Conservation (phyloP, 92 coral and sea anemone genomes). For the Virgularia gustaviana region DNA sequence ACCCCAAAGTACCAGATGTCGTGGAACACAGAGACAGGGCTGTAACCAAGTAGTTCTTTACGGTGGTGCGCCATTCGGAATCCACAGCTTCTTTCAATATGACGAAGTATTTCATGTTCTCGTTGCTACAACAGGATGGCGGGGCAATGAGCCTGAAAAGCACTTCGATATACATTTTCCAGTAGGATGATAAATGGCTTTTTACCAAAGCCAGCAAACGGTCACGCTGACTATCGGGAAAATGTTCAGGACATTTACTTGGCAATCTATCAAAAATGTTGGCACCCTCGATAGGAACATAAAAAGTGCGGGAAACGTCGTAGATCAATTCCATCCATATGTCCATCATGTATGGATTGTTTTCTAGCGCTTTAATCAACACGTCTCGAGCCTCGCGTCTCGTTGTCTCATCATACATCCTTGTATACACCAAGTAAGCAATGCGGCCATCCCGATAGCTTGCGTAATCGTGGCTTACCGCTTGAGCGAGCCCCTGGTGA, state of each 20-base stretch:
- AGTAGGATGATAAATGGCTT: neutral
- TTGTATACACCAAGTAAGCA: conserved; percentile 8
- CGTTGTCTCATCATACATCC: conserved; percentile 5
- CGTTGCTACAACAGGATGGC: conserved; percentile 11
- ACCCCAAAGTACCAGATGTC: neutral
- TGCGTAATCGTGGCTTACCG: conserved; percentile 19
- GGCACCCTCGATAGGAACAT: neutral
- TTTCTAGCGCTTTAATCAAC: conserved; percentile 1
- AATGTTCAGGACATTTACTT: neutral
- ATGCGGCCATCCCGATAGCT: conserved; percentile 30
- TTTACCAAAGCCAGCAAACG: neutral
- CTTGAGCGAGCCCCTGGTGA: conserved; percentile 18
- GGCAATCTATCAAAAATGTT: conserved; percentile 12
- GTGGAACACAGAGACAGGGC: neutral
- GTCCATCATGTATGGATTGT: conserved; percentile 27
- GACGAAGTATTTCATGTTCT: neutral
- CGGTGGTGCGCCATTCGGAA: neutral
- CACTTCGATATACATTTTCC: conserved; percentile 32
- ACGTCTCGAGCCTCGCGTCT: conserved; percentile 21
- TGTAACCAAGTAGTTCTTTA: neutral
- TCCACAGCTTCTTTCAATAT: neutral
- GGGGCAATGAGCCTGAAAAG: conserved; percentile 17
- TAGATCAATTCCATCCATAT: conserved; percentile 32
- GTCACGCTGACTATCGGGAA: neutral
- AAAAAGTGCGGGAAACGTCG: neutral